These are phyloP conservation scores for Diarsia rubi DNA, from an alignment of 2,888 invertebrate genomes.

Conservation along the genomic window DNA sequence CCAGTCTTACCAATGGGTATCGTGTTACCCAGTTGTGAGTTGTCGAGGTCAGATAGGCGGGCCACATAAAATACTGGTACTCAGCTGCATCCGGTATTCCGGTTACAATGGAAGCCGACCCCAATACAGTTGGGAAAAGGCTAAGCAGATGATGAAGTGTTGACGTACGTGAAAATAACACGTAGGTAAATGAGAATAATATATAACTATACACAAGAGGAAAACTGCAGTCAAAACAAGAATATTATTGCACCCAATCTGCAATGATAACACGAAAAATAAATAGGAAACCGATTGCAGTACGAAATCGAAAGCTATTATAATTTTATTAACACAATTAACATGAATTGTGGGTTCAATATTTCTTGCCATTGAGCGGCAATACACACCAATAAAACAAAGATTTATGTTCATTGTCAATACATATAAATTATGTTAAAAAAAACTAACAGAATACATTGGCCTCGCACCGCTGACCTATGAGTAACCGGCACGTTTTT, in stretches of 20 bases:
- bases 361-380: slow-evolving; percentile 54
- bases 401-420: slow-evolving; percentile 70
- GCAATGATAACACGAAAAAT: slow-evolving; percentile 16
- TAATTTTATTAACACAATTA: slow-evolving; percentile 61
- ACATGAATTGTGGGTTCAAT: slow-evolving; percentile 59
- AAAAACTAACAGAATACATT: slow-evolving; percentile 72
- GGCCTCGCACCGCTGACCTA: slow-evolving; percentile 86
- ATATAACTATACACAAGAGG: not conserved
- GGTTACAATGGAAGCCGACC: no score
- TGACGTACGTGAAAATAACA: no score
- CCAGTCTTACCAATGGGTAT: no score
- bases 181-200: not conserved
- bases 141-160: no score
- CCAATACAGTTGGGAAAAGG: no score
- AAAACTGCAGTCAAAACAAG: not conserved
- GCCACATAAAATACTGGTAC: no score
- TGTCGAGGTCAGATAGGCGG: no score
- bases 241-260: not conserved
- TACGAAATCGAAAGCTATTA: slow-evolving; percentile 30
- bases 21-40: no score
- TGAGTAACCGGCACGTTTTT: slow-evolving; percentile 83
- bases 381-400: slow-evolving; percentile 65
- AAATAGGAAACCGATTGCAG: slow-evolving; percentile 39
- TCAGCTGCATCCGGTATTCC: no score
- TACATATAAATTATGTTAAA: slow-evolving; percentile 70